Conservation (phyloP, 2,113 vertebrate genomes). For the Entelurus aequoreus region DNA sequence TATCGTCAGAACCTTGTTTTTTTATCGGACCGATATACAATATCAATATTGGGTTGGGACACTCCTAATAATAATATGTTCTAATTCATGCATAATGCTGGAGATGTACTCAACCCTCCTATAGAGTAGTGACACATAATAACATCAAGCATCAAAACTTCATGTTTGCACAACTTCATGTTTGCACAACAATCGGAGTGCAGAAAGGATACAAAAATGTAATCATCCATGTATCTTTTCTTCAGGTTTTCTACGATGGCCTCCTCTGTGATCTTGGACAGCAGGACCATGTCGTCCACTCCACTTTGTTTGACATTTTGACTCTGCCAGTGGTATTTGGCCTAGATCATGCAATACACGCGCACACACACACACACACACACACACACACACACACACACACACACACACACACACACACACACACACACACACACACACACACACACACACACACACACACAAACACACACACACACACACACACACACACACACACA, state of each 20-base stretch:
- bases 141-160: not conserved
- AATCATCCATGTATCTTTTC: conserved; percentile 94
- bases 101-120: no score
- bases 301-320: conserved; percentile 97
- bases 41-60: no score
- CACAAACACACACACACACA: not conserved
- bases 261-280: conserved; percentile 91
- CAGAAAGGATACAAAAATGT: conserved; percentile 89
- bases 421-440: no score
- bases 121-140: not conserved
- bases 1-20: no score
- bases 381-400: not conserved
- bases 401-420: no score
- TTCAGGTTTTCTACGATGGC: conserved; percentile 95
- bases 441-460: no score
- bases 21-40: no score
- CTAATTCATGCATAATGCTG: no score
- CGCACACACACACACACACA: not conserved
- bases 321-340: conserved; percentile 98
- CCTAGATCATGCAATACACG: conserved; percentile 59
- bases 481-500: no score
- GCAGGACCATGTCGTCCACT: conserved; percentile 96
- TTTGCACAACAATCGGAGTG: not conserved
- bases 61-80: no score
- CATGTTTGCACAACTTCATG: not conserved